These are phyloP conservation scores for Melanotaenia duboulayi DNA, from an alignment of 2,113 vertebrate genomes.

Conservation along the genomic window DNA sequence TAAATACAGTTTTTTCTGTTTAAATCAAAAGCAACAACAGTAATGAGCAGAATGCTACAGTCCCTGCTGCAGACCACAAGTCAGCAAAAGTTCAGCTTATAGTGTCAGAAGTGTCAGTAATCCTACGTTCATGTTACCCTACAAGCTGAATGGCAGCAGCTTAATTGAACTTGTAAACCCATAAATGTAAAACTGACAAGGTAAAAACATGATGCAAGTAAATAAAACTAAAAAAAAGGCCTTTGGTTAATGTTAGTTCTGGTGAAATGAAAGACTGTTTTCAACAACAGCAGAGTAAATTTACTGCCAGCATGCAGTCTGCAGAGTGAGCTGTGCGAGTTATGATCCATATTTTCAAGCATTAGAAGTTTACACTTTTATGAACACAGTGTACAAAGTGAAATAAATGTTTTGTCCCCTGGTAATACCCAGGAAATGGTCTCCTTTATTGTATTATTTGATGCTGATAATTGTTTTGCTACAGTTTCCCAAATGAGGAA, in stretches of 20 bases:
- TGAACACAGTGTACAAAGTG: slow-evolving; percentile 64
- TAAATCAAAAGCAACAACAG: no score
- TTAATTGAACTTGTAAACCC: neutral
- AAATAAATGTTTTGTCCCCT: slow-evolving; percentile 68
- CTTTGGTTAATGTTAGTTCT: neutral
- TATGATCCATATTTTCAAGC: slow-evolving; percentile 40
- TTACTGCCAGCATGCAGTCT: slow-evolving; percentile 26
- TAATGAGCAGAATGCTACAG: neutral
- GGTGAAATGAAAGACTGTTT: no score
- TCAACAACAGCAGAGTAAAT: slow-evolving; percentile 17
- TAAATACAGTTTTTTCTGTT: no score
- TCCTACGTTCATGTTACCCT: neutral
- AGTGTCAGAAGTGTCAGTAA: neutral
- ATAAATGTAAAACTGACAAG: neutral
- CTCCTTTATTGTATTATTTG: slow-evolving; percentile 65
- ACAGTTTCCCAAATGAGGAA: slow-evolving; percentile 62
- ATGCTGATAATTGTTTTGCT: slow-evolving; percentile 68
- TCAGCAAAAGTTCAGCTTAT: no score
- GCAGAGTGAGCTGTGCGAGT: slow-evolving; percentile 50
- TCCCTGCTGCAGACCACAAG: no score
- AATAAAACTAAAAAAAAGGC: slow-evolving; percentile 1
- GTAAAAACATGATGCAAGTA: neutral
- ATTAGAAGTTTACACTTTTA: slow-evolving; percentile 51
- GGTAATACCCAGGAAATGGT: slow-evolving; percentile 64
- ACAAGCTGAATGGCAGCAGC: neutral